A percentile compares a stretch with the other conserved stretches of the same genome.
phyloP scores from a whole-genome alignment of 2,113 vertebrate species.

The Dicaeum eximium region DNA sequence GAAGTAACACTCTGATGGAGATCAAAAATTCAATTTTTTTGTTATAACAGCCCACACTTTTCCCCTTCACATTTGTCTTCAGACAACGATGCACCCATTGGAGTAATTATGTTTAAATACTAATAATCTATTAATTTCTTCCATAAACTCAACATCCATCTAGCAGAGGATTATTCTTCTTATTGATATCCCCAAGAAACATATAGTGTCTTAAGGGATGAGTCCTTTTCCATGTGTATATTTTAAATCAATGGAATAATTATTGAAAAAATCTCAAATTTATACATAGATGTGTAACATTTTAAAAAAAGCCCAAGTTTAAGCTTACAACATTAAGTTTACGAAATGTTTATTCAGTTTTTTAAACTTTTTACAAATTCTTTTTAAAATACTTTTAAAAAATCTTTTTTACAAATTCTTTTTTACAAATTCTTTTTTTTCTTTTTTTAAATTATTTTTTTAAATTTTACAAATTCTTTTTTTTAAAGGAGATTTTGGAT shows the following conservation, averaged over 20 bases:
- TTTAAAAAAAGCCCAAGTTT: neutral
- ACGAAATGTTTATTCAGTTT: accelerated
- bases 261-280: neutral
- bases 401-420: neutral
- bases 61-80: neutral
- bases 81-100: neutral
- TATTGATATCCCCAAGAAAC: neutral
- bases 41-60: neutral
- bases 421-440: neutral
- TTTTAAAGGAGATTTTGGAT: neutral
- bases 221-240: neutral
- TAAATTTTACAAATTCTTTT: neutral
- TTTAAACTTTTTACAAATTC: neutral
- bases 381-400: too few relatives aligned
- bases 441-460: too few relatives aligned
- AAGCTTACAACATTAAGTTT: neutral
- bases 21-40: neutral
- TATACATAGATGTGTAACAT: too few relatives aligned
- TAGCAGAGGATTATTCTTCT: neutral
- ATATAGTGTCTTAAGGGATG: neutral
- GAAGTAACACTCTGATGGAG: neutral
- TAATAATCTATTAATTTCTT: neutral
- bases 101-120: neutral
- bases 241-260: neutral
- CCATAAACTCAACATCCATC: neutral